Evolutionary conservation across 2,797 vertebrate species (phyloP), one percentile per base, ranked within the genome.

Genomic region (Zalophus californianus): DNA sequence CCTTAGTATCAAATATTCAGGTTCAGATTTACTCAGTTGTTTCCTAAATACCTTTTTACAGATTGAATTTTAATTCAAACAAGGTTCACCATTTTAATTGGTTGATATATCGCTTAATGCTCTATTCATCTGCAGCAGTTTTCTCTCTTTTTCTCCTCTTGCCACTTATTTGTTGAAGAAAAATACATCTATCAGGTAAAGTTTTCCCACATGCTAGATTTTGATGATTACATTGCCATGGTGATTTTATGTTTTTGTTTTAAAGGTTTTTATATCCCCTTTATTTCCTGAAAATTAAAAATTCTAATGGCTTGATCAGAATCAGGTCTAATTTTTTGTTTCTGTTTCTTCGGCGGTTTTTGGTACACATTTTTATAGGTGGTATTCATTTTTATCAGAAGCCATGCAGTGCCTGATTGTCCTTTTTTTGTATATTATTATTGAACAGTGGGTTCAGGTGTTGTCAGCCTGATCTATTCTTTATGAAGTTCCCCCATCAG

Each of bases 211-310:
- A 20, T 32, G 12, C 3, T 72, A 56, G 60, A 48, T 73, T 83
- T 90, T 97, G 62, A 82, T 86, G 41, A 80, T 90, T 90, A 35
- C 12, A n/a, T 96, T 68, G 38, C 12, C 18, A 4, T 70, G 35
- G 11, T 93, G 44, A 56, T 90, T 92, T 89, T 93, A 11, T 90
- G 15, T 56, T 95, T 94, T 68, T 48, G 10, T 48, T 89, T 86
- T 84, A 72, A 56, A 54, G 52, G 32, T 89, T 91, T 93, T 48
- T 88, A 13, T 91, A 48, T 86, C n/a, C 6, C 9, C 23, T 90
- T 1, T 86, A 50, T 91, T 91, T 96, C 11, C 75, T 90, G 58
- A 92, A 96, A 88, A 70, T 41, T 94, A 50, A 91, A 93, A 89
- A 73, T 93, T 82, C 38, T 80, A 44, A 41, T 88, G 60, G 15